These are phyloP conservation scores for Ailurus styani DNA, from an alignment of 2,113 vertebrate species.

Conservation along the genomic window DNA sequence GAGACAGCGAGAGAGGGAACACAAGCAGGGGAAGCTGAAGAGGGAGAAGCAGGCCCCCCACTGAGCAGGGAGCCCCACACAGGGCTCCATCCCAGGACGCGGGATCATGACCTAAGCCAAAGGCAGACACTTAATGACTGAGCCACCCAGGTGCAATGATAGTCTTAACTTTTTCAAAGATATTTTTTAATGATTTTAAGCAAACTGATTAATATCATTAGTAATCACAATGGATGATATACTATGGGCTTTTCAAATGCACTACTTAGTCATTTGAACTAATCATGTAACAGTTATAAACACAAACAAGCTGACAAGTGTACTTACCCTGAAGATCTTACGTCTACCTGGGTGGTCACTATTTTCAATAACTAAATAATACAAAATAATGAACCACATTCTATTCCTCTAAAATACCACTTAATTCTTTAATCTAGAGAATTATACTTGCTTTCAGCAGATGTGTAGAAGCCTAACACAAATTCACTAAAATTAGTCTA, in stretches of 20 bases:
- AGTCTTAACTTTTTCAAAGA: not conserved
- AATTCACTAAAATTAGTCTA: conserved; percentile 2
- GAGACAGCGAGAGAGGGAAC: no score
- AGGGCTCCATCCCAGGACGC: no score
- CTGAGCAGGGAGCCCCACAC: no score
- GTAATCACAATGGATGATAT: not conserved
- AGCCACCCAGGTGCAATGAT: no score
- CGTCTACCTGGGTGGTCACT: not conserved
- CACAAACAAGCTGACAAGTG: not conserved
- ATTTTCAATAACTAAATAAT: conserved; percentile 1
- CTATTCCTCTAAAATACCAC: not conserved
- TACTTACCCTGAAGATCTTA: not conserved
- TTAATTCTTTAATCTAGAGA: conserved; percentile 28
- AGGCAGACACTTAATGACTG: no score
- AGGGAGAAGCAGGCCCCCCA: no score
- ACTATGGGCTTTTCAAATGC: not conserved
- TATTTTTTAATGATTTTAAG: conserved; percentile 38
- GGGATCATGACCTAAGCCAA: no score
- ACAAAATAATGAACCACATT: conserved; percentile 18
- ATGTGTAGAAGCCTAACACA: not conserved
- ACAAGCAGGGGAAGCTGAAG: no score
- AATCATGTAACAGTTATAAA: not conserved
- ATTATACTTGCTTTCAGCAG: conserved; percentile 13
- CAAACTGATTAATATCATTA: not conserved
- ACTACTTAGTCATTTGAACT: not conserved